Evolutionary conservation across 2,888 invertebrate species (phyloP).

Genomic region (Drosophila gaucha): DNA sequence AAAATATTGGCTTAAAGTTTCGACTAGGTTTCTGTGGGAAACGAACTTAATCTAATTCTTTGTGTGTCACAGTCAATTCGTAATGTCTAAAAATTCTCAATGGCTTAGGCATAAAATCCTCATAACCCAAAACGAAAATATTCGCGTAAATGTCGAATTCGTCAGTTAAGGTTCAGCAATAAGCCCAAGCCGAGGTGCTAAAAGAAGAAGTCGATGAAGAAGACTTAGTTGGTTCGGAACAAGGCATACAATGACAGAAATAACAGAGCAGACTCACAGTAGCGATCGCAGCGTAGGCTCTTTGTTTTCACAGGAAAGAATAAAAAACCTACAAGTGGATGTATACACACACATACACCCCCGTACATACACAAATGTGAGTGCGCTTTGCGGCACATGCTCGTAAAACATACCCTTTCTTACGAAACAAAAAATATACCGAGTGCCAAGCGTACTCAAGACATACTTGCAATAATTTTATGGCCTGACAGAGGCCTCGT

Average conservation of each 20-base stretch:
- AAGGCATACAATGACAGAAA: slow-evolving; percentile 41
- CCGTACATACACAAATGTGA: slow-evolving; percentile 32
- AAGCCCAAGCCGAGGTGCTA: slow-evolving; percentile 39
- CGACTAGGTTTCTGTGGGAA: neutral
- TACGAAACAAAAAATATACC: slow-evolving; percentile 56
- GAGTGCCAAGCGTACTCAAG: slow-evolving; percentile 76
- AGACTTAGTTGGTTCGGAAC: slow-evolving; percentile 21
- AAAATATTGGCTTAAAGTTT: neutral
- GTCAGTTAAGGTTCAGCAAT: slow-evolving; percentile 40
- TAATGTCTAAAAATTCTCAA: slow-evolving; percentile 22
- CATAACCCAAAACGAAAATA: slow-evolving; percentile 24
- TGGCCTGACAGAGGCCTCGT: slow-evolving; percentile 67
- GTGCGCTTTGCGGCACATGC: slow-evolving; percentile 63
- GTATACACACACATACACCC: slow-evolving; percentile 28
- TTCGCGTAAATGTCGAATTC: slow-evolving; percentile 43
- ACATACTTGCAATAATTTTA: slow-evolving; percentile 79
- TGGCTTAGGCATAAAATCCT: slow-evolving; percentile 26
- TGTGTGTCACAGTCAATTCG: slow-evolving; percentile 8
- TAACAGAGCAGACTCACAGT: slow-evolving; percentile 58
- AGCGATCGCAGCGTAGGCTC: slow-evolving; percentile 61
- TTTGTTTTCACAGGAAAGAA: slow-evolving; percentile 74
- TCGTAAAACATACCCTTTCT: slow-evolving; percentile 75
- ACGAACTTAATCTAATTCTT: neutral
- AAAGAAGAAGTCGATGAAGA: slow-evolving; percentile 27
- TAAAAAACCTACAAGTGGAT: slow-evolving; percentile 75